Base-by-base conservation (phyloP, 1,140 invertebrate species). In the Pseudomyrmex gracilis region DNA sequence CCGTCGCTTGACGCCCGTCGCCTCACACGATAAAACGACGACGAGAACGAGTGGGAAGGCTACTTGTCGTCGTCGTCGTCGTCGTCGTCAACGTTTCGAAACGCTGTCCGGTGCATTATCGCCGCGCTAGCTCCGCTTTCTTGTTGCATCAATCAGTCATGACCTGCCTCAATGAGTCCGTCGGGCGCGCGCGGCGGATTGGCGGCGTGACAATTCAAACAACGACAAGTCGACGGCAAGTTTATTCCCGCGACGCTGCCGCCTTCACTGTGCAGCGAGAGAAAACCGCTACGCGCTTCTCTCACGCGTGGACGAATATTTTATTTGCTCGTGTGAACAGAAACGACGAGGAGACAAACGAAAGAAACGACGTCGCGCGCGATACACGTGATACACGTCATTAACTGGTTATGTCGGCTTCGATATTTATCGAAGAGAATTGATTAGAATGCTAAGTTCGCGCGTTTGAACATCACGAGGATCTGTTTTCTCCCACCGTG, bases 121-220 rank as follows among this genome's bases (percentile, higher is more conserved):
- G 17, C 34, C 34, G 55, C 8, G 51, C 13, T 74, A 60, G 45
- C 57, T 73, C 17, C 24, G 47, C 47, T 73, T 82, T 82, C 71
- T 82, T 73, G 70, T 82, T 82, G 78, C 58, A 82, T 82, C 78
- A 73, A 61, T 5, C 34, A 74, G 70, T 60, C 78, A 43, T 82
- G 57, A 82, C 71, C 78, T 82, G 70, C 78, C 70, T 53, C 78
- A 82, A 73, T 74, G 57, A 64, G 34, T 5, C 47, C 70, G 57
- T 58, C 45, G 53, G 60, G 55, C 43, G 43, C 53, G 66, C 3
- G 13, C 66, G 58, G 76, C 53, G 43, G 76, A 80, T 80, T 70
- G 76, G 43, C 66, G 43, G 53, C 22, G 45, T 80, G 76, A 71
- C 76, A 80, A 80, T 71, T 71, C 53, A 43, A 43, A n/a, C 55